Conservation (phyloP, 2,797 vertebrate genomes). For the Mallotus villosus region DNA sequence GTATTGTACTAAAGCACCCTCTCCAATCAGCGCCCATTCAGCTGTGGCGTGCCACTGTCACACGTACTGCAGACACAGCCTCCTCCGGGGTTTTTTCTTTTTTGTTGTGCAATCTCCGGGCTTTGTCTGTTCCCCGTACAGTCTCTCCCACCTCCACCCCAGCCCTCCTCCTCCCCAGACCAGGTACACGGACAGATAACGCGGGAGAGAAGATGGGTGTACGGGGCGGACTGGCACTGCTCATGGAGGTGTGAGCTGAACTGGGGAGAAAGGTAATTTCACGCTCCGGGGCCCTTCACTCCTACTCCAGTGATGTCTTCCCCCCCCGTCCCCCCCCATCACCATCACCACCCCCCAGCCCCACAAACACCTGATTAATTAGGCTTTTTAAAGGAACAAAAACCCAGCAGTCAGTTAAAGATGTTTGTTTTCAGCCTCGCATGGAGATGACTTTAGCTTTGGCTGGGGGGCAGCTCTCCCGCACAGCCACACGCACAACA, state of each 20-base stretch:
- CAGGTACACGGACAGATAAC: conserved; percentile 57
- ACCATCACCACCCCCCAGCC: too few relatives aligned
- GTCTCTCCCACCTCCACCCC: conserved; percentile 1
- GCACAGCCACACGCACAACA: not conserved
- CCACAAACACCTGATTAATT: conserved; percentile 67
- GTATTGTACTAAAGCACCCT: conserved; percentile 29
- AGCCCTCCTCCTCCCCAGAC: conserved; percentile 38
- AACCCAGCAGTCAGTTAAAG: conserved; percentile 71
- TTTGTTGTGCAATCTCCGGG: conserved; percentile 23
- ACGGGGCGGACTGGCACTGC: conserved; percentile 57
- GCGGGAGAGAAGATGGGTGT: conserved; percentile 43
- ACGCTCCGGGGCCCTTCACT: conserved; percentile 65
- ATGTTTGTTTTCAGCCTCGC: conserved; percentile 71
- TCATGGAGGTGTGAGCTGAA: conserved; percentile 72
- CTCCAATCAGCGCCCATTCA: conserved; percentile 42
- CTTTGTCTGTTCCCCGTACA: conserved; percentile 26
- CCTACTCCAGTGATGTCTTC: conserved; percentile 63
- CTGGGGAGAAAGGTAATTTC: conserved; percentile 79
- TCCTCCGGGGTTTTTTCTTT: conserved; percentile 15
- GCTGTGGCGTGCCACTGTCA: conserved; percentile 7
- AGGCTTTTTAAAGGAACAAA: conserved; percentile 73
- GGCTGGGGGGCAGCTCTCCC: not conserved
- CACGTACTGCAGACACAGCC: not conserved
- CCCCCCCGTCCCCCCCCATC: too few relatives aligned
- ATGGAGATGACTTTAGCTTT: conserved; percentile 58